These are phyloP conservation scores for Apodemus speciosus DNA, from an alignment of 2,113 vertebrate genomes.

Conservation along the genomic window DNA sequence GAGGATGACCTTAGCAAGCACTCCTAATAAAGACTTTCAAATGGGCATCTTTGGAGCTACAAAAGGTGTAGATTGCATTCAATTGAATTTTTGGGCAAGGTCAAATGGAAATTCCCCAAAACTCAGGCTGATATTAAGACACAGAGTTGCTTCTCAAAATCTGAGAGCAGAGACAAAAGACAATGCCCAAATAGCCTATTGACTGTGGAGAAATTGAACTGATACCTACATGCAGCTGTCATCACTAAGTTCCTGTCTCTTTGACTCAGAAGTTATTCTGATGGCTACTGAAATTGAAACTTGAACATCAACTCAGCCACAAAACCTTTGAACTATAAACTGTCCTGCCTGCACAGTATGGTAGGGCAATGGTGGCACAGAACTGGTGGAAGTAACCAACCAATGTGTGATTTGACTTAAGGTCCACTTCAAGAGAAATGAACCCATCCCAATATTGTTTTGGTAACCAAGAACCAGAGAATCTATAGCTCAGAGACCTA, in stretches of 20 bases:
- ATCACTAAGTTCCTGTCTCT: background rate
- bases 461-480: too few species aligned
- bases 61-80: background rate
- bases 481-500: too few species aligned
- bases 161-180: background rate
- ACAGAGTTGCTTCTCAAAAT: background rate
- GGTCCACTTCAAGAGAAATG: too few species aligned
- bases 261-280: background rate
- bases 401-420: too few species aligned
- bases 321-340: background rate
- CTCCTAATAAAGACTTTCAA: background rate
- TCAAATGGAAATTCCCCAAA: background rate
- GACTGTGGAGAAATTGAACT: background rate
- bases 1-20: background rate
- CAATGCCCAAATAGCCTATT: background rate
- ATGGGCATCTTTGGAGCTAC: background rate
- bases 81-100: background rate
- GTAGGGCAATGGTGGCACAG: background rate
- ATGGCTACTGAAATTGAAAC: background rate
- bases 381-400: background rate
- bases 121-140: background rate
- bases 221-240: background rate
- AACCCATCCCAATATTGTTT: too few species aligned
- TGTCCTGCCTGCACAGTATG: background rate
- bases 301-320: background rate